Conservation (phyloP, 2,888 invertebrate species). For the Spialia ferax region DNA sequence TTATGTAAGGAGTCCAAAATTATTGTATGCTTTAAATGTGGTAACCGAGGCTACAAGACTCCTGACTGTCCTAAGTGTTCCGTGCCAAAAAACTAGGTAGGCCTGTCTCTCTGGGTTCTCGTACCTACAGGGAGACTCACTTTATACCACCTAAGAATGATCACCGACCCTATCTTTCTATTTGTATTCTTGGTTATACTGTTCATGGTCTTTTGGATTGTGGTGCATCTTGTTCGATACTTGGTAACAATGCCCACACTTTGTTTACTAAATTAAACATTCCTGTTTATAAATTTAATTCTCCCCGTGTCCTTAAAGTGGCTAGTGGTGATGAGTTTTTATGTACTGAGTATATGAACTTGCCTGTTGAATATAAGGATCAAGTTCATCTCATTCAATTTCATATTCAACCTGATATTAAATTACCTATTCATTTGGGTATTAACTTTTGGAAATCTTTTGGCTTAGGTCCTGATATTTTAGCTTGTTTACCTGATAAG, state of each 20-base stretch:
- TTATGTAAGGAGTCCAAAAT: background rate
- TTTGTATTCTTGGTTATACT: background rate
- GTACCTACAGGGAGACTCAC: background rate
- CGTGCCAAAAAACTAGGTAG: background rate
- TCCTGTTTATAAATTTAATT: background rate
- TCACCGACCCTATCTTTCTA: background rate
- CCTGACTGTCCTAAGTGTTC: conserved; percentile 1
- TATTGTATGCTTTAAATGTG: background rate
- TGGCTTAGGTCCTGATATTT: background rate
- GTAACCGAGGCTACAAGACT: background rate
- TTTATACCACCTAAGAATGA: background rate
- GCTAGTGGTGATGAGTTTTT: background rate
- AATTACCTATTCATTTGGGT: background rate
- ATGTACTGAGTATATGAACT: background rate
- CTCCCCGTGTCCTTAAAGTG: background rate
- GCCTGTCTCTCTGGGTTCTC: background rate
- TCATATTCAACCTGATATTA: background rate
- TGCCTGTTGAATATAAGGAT: background rate
- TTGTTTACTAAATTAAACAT: background rate
- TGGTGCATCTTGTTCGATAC: background rate
- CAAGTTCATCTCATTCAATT: conserved; percentile 5
- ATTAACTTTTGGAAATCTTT: background rate
- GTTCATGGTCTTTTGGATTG: background rate
- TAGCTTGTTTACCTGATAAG: background rate
- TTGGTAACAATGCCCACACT: background rate